Base-by-base conservation (phyloP, 2,797 vertebrate genomes). In the Erethizon dorsatum region DNA sequence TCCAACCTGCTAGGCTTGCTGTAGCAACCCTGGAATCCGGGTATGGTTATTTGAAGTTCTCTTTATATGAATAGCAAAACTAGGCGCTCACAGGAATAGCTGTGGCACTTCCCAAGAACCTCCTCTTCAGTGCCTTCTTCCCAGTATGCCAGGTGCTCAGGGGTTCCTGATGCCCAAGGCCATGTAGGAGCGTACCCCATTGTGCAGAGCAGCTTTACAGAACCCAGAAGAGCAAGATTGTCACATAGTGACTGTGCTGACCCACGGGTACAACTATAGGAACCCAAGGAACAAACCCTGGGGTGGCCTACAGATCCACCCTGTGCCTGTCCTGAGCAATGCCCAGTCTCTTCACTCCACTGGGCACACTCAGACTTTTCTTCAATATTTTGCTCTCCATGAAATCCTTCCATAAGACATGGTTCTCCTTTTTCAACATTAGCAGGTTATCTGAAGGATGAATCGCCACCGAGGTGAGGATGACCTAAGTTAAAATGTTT, bases 241-340 rank as follows among this genome's bases (percentile, higher is more conserved):
- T 75, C 22, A 26, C 37, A 37, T 12, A 17, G 11, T 10, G 59
- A 17, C 26, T 63, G 9, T 11, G 54, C 50, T 75, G n/a, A 33
- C 4, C 13, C 45, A 6, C 5, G 26, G 59, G 6, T 37, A 83
- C 33, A 75, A 17, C 37, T 67, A 31, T 18, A 17, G 69, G 61
- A 61, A 78, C 18, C 47, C n/a, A 41, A 18, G 86, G 57, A 56
- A 71, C 13, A 54, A 47, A 80, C 75, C 20, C 52, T 1, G 5
- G 7, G 56, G 47, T 2, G 5, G 5, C 41, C n/a, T 15, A 6
- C 0, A 4, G 26, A 22, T 20, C 11, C 6, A 9, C 45, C 12
- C 24, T 22, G 56, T 37, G 37, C 11, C 33, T 69, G 37, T 83
- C 50, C 73, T 45, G 4, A 33, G 59, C 54, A 67, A 3, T 26